These are phyloP conservation scores for Sitta carolinensis DNA, from an alignment of 2,797 vertebrate genomes.

Conservation along the genomic window DNA sequence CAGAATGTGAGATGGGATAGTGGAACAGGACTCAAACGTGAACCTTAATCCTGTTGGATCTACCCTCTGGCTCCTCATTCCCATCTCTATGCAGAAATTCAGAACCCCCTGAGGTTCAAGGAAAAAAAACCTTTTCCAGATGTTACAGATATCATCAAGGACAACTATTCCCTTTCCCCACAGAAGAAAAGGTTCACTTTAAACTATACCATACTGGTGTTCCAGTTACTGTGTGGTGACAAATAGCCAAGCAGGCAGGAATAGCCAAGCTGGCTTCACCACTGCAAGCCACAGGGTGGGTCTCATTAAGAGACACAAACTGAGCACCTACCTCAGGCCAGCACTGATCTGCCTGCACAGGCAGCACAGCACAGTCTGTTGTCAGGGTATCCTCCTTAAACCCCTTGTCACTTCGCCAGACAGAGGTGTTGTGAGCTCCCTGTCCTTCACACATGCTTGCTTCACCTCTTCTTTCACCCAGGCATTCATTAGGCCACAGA, in stretches of 20 bases:
- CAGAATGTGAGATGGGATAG: neutral
- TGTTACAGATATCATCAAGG: neutral
- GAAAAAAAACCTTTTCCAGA: neutral
- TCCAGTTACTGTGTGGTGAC: neutral
- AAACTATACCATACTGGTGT: neutral
- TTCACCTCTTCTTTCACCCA: conserved; percentile 19
- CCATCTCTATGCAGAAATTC: neutral
- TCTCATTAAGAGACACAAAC: neutral
- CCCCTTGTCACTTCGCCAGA: neutral
- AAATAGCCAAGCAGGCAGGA: neutral
- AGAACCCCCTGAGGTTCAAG: neutral
- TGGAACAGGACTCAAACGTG: neutral
- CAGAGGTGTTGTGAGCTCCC: neutral
- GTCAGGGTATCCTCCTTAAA: neutral
- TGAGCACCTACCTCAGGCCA: neutral
- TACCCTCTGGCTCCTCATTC: neutral
- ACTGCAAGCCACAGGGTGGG: neutral
- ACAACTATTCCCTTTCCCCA: neutral
- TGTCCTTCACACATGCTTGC: neutral
- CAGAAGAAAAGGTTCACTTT: neutral
- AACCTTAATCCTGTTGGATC: neutral
- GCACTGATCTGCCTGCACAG: neutral
- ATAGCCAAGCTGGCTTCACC: neutral
- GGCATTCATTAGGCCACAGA: neutral
- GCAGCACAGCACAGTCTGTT: neutral